Conservation (phyloP, 1,140 invertebrate genomes). For the Euura lappo region DNA sequence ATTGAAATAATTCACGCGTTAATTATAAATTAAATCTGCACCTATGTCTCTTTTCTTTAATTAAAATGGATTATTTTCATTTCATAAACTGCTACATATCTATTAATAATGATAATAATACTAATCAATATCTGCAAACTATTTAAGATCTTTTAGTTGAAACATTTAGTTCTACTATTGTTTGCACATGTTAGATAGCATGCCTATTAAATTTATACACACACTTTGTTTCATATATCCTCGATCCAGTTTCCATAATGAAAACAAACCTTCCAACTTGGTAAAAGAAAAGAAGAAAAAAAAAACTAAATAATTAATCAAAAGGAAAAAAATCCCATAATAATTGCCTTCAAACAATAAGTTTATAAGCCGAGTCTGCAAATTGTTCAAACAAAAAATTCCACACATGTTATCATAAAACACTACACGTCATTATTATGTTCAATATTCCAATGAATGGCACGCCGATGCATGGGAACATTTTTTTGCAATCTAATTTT, state of each 20-base stretch:
- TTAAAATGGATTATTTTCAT: too few relatives aligned
- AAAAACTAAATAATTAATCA: too few relatives aligned
- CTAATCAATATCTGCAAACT: too few relatives aligned
- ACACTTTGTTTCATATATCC: not conserved
- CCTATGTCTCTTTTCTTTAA: slow-evolving; percentile 31
- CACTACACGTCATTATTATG: not conserved
- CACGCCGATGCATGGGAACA: slow-evolving; percentile 56
- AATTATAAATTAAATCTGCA: slow-evolving; percentile 20
- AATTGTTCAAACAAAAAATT: not conserved
- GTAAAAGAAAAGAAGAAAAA: too few relatives aligned
- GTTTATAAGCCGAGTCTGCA: not conserved
- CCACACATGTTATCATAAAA: not conserved
- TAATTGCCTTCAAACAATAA: not conserved
- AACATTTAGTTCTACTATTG: slow-evolving; percentile 57
- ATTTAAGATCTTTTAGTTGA: slow-evolving; percentile 60
- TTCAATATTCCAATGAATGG: slow-evolving; percentile 47
- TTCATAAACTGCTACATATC: too few relatives aligned
- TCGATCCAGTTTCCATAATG: not conserved
- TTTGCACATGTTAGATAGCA: slow-evolving; percentile 63
- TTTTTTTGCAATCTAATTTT: slow-evolving; percentile 34
- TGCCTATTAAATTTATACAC: slow-evolving; percentile 38
- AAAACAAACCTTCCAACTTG: too few relatives aligned
- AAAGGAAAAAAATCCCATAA: not conserved
- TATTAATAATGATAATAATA: too few relatives aligned
- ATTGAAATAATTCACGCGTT: slow-evolving; percentile 12